Evolutionary conservation across 2,797 vertebrate genomes (phyloP).

Genomic region (Rhinoraja longicauda): DNA sequence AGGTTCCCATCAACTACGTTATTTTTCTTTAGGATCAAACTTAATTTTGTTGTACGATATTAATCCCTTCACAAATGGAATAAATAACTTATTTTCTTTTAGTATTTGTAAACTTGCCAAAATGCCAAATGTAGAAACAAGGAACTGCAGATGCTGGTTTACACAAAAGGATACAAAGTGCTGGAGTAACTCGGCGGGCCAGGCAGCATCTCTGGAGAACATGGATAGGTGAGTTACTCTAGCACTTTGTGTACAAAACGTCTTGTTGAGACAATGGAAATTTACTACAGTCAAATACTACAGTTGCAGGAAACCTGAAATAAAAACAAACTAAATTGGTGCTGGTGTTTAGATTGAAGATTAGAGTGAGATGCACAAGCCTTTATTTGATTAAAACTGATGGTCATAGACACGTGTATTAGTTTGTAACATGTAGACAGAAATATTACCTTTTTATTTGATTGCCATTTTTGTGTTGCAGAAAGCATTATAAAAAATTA

Average conservation of each 20-base stretch:
- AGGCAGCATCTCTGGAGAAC: too few species aligned
- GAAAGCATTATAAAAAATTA: constrained; percentile 90
- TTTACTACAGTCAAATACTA: too few species aligned
- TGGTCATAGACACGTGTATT: background rate
- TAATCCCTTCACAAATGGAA: background rate
- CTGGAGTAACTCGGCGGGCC: too few species aligned
- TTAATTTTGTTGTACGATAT: background rate
- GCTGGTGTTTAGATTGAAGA: background rate
- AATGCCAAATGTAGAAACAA: background rate
- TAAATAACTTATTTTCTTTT: background rate
- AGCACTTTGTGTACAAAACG: too few species aligned
- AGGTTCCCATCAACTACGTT: too few species aligned
- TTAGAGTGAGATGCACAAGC: background rate
- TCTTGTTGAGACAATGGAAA: too few species aligned
- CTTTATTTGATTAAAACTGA: background rate
- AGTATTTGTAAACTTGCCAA: background rate
- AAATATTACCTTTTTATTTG: background rate
- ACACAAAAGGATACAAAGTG: too few species aligned
- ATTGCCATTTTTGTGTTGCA: constrained; percentile 50
- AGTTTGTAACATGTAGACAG: background rate
- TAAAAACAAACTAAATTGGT: too few species aligned
- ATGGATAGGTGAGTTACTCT: too few species aligned
- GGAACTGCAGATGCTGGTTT: too few species aligned
- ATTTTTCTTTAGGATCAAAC: background rate
- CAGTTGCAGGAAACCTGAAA: too few species aligned